Percentiles rank a stretch among this genome's conserved stretches.
phyloP scores from a whole-genome alignment of 2,797 vertebrate genomes.

The Kryptolebias ocellatus region DNA sequence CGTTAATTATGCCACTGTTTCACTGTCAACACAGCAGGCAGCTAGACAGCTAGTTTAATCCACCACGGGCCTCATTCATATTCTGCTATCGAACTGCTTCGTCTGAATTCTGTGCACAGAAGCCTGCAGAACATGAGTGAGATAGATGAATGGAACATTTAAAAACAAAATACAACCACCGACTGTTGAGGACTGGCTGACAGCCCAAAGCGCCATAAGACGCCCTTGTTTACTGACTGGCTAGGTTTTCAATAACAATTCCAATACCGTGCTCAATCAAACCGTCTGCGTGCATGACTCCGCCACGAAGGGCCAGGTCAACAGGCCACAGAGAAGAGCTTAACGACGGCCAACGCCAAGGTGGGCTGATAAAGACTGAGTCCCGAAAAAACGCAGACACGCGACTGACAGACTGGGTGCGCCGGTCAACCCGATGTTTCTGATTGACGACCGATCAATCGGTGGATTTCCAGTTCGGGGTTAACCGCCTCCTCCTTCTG shows the following conservation, averaged over 20 bases:
- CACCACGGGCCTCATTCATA: slow-evolving; percentile 73
- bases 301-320: slow-evolving; percentile 64
- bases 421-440: no score
- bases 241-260: slow-evolving; percentile 80
- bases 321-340: slow-evolving; percentile 39
- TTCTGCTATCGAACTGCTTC: slow-evolving; percentile 69
- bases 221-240: slow-evolving; percentile 76
- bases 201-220: slow-evolving; percentile 77
- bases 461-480: no score
- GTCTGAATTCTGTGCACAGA: slow-evolving; percentile 76
- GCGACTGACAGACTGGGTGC: no score
- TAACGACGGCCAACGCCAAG: neutral
- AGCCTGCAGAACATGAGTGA: slow-evolving; percentile 78
- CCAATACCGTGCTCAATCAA: slow-evolving; percentile 68
- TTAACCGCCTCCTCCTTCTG: no score
- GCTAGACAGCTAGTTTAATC: slow-evolving; percentile 58
- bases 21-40: slow-evolving; percentile 52
- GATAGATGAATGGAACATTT: slow-evolving; percentile 83
- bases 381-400: no score
- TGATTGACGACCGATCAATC: no score
- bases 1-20: slow-evolving; percentile 66
- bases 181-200: slow-evolving; percentile 77
- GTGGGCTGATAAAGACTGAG: no score
- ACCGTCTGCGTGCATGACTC: slow-evolving; percentile 67
- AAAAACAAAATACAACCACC: slow-evolving; percentile 82